Conservation (phyloP, 2,113 vertebrate genomes). For the Ariopsis seemanni region DNA sequence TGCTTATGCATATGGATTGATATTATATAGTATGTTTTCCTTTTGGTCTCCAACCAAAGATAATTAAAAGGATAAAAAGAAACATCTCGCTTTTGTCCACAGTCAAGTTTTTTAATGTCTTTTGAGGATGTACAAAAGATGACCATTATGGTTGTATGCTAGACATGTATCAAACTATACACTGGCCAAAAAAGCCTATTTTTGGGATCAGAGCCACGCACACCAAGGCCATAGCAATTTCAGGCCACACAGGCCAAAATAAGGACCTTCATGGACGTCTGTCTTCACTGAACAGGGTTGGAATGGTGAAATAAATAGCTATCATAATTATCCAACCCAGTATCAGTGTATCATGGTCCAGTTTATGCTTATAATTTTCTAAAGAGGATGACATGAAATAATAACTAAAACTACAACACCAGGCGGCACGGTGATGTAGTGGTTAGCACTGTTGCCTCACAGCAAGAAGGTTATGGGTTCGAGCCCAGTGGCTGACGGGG, state of each 20-base stretch:
- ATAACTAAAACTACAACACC: background rate
- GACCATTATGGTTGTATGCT: background rate
- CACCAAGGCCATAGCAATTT: background rate
- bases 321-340: background rate
- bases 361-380: background rate
- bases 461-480: too few species aligned
- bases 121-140: background rate
- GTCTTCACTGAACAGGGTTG: background rate
- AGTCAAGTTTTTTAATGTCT: background rate
- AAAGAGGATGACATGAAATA: background rate
- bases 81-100: background rate
- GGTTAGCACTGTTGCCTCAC: too few species aligned
- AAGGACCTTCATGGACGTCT: background rate
- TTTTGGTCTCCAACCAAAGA: background rate
- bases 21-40: background rate
- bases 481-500: too few species aligned
- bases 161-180: background rate
- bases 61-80: background rate
- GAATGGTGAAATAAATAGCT: background rate
- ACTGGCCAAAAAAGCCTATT: background rate
- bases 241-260: background rate
- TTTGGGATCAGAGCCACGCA: background rate
- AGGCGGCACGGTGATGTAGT: too few species aligned
- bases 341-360: background rate
- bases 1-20: background rate